Evolutionary conservation across 2,113 vertebrate genomes (phyloP), one percentile per base, ranked within the genome.

Genomic region (Austrofundulus limnaeus): DNA sequence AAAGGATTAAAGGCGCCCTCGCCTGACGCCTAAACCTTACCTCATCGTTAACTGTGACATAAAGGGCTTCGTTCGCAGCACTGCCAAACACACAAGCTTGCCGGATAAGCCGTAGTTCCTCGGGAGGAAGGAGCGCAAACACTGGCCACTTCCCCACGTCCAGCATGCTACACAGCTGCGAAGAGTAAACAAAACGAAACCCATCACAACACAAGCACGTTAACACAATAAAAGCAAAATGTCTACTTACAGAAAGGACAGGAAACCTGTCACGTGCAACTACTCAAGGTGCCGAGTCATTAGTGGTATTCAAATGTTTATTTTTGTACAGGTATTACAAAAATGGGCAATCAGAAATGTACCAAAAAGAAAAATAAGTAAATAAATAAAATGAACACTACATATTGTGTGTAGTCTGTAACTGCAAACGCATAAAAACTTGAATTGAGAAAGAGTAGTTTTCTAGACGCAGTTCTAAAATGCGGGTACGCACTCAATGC

Each of bases 131-230:
- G 42, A 99, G 95, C 38, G 97, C 96, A 90, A 99, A 99, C 77
- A 98, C 94, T 1, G 97, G 96, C 96, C 96, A 99, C 89, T 98
- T 98, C 69, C 95, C 96, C 88, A 98, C 94, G 91, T 99, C 97
- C 91, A 99, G 87, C 96, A 99, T 98, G 84, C 92, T 97, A 90
- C 90, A 82, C 62, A 64, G 76, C 83, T 84, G 67, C 38, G 64
- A 47, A 39, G 52, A 39, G 16, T 68, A 55, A 65, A 54, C 23
- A 71, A 21, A 28, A 34, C 55, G 8, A 37, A 51, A 54, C 6
- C 19, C 10, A 21, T 23, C 16, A 19, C 31, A 51, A 59, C 17
- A 0, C 5, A 25, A 60, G n/a, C n/a, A n/a, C n/a, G n/a, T n/a
- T n/a, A n/a, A n/a, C n/a, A n/a, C n/a, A n/a, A n/a, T n/a, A n/a